Percentiles rank a stretch among this genome's conserved stretches.
Conservation (phyloP, 2,113 vertebrate genomes). For the Bufo bufo region DNA sequence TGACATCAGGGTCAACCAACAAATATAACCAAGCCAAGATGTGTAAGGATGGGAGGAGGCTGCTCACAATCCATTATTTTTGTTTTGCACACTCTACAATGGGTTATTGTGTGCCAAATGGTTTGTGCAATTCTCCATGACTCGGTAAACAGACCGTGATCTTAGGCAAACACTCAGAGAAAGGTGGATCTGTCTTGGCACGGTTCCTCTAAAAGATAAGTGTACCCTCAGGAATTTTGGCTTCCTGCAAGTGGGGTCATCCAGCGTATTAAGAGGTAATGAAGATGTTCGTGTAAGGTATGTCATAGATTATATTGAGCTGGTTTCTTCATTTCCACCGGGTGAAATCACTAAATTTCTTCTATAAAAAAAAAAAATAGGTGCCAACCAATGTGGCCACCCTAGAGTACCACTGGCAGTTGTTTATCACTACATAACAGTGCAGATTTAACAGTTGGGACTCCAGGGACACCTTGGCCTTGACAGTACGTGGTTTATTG, state of each 20-base stretch:
- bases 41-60: background rate
- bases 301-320: background rate
- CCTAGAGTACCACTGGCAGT: background rate
- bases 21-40: background rate
- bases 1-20: background rate
- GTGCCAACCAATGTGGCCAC: background rate
- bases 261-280: slow-evolving; percentile 14
- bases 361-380: no score
- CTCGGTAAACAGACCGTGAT: background rate
- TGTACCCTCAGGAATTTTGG: slow-evolving; percentile 33
- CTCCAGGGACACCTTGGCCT: no score
- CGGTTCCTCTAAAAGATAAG: background rate
- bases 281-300: background rate
- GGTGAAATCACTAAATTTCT: background rate
- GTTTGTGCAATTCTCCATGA: background rate
- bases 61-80: background rate
- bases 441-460: no score
- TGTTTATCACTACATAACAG: no score
- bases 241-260: slow-evolving; percentile 1
- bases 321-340: background rate
- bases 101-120: slow-evolving; percentile 16
- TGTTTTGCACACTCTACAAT: slow-evolving; percentile 32
- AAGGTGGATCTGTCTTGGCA: background rate
- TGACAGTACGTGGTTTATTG: no score
- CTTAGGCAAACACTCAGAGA: background rate